These are phyloP conservation scores for Prunella fulvescens DNA, from an alignment of 2,113 vertebrate species.

Conservation along the genomic window DNA sequence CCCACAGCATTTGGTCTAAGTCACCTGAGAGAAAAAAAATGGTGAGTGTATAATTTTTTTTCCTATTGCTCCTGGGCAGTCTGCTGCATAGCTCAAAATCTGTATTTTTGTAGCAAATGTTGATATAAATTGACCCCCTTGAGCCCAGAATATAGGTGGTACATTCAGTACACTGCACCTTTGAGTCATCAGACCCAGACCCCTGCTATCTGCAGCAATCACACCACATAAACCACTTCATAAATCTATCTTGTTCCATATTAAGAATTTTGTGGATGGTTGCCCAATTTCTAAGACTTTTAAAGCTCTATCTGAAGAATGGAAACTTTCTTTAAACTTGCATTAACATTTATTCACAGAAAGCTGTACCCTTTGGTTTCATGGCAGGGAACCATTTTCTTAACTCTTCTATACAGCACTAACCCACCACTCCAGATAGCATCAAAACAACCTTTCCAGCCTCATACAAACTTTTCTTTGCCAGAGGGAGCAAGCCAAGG, in stretches of 20 bases:
- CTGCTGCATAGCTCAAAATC: not conserved
- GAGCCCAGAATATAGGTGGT: not conserved
- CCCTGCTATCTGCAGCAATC: constrained; percentile 12
- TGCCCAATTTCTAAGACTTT: not conserved
- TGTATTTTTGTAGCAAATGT: not conserved
- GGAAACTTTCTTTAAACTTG: not conserved
- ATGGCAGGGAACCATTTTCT: not conserved
- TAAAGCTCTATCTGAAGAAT: not conserved
- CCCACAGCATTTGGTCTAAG: not conserved
- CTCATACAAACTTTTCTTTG: not conserved
- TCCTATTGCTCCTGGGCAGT: not conserved
- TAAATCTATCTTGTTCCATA: not conserved
- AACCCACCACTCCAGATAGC: not conserved
- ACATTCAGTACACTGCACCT: not conserved
- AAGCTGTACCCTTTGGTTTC: not conserved
- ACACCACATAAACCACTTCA: not conserved
- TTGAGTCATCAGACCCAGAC: not conserved
- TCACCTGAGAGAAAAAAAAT: not conserved
- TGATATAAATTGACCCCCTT: not conserved
- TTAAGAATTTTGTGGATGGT: not conserved
- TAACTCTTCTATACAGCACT: not conserved
- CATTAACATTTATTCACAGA: not conserved
- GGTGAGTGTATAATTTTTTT: not conserved
- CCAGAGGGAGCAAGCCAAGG: not conserved
- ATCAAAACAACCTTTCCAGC: not conserved